phyloP scores from a whole-genome alignment of 2,797 vertebrate species.

The Lithobates pipiens region DNA sequence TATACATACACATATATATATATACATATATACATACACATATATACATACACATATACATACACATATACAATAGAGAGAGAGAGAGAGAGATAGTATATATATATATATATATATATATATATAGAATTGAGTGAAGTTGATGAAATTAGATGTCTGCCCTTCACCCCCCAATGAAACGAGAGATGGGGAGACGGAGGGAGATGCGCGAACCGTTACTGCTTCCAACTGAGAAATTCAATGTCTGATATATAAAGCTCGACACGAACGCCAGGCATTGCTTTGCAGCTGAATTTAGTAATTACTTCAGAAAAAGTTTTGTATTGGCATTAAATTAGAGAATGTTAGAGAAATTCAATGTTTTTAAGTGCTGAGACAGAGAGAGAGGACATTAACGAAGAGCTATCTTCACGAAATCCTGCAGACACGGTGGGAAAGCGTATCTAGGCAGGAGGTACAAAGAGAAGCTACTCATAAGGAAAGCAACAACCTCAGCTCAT shows the following conservation, averaged over 20 bases:
- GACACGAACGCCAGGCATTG: not conserved
- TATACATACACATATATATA: no score
- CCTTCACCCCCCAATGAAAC: not conserved
- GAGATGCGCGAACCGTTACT: not conserved
- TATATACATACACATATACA: no score
- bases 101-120: no score
- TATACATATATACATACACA: no score
- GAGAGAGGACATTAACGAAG: not conserved
- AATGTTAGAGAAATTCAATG: not conserved
- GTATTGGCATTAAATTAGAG: constrained; percentile 17
- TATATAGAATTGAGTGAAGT: not conserved
- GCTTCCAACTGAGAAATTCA: constrained; percentile 7
- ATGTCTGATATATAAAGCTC: constrained; percentile 9
- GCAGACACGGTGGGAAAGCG: not conserved
- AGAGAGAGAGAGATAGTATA: no score
- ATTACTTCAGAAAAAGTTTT: constrained; percentile 39
- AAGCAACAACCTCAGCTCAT: no score
- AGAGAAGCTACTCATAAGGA: no score
- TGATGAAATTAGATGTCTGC: not conserved
- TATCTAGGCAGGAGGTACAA: no score
- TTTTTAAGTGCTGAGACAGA: not conserved
- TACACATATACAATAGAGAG: no score
- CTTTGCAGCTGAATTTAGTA: constrained; percentile 24
- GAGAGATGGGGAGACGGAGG: not conserved
- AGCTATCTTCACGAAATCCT: not conserved